A percentile compares a stretch with the other conserved stretches of the same genome.
phyloP scores from a whole-genome alignment of 2,797 vertebrate species.

The Cirrhinus mrigala region DNA sequence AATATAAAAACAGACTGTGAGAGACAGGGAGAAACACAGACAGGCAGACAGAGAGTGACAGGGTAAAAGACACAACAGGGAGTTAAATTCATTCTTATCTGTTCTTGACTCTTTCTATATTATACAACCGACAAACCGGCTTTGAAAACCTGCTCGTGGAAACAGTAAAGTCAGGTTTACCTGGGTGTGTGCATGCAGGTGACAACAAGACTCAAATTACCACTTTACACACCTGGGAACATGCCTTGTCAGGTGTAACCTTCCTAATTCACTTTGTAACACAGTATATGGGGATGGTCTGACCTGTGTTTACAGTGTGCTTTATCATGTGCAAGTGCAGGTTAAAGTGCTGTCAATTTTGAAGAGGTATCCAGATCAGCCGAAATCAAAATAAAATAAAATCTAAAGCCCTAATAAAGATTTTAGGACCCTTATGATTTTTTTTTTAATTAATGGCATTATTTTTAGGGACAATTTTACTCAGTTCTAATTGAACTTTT shows the following conservation, averaged over 20 bases:
- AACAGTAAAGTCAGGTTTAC: slow-evolving; percentile 41
- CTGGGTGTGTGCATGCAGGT: slow-evolving; percentile 41
- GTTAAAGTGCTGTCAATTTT: background rate
- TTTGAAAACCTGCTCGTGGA: slow-evolving; percentile 17
- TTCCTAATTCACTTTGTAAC: slow-evolving; percentile 15
- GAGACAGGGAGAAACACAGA: slow-evolving; percentile 32
- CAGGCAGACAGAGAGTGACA: slow-evolving; percentile 22
- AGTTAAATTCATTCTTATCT: slow-evolving; percentile 16
- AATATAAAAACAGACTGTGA: slow-evolving; percentile 45
- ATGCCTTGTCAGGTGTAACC: slow-evolving; percentile 41
- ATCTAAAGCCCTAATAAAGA: background rate
- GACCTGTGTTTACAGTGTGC: slow-evolving; percentile 19
- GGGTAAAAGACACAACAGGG: slow-evolving; percentile 10
- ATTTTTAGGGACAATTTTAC: background rate
- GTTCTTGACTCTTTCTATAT: background rate
- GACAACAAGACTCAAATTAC: slow-evolving; percentile 47
- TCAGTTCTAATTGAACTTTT: too few species aligned
- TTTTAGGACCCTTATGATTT: background rate
- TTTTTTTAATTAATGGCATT: background rate
- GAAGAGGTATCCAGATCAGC: background rate
- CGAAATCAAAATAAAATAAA: background rate
- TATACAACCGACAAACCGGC: slow-evolving; percentile 4
- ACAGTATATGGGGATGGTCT: background rate
- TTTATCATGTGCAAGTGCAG: background rate
- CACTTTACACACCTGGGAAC: slow-evolving; percentile 18